phyloP scores from a whole-genome alignment of 2,797 vertebrate genomes.

The Urosaurus nigricauda region DNA sequence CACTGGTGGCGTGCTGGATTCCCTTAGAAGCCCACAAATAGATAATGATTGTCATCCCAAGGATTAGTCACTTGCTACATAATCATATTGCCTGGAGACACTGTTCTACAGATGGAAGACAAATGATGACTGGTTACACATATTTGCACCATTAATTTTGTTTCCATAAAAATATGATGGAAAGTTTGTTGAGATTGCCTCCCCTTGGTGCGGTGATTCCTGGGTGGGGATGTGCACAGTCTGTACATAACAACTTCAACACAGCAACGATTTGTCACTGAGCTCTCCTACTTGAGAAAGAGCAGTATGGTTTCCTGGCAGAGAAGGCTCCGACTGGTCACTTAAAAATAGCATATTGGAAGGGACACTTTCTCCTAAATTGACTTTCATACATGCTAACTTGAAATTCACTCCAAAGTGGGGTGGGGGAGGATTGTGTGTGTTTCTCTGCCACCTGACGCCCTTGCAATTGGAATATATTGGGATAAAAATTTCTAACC shows the following conservation, averaged over 20 bases:
- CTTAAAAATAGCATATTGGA: background rate
- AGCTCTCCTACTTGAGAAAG: background rate
- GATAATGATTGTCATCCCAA: background rate
- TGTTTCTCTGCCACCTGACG: background rate
- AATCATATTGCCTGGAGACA: background rate
- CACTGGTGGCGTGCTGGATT: no score
- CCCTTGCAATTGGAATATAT: no score
- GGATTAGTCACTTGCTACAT: background rate
- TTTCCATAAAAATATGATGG: background rate
- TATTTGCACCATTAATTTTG: background rate
- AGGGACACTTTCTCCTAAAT: background rate
- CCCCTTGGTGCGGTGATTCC: background rate
- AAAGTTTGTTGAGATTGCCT: background rate
- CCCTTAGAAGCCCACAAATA: no score
- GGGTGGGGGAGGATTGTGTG: background rate
- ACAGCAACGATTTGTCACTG: background rate
- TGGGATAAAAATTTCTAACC: background rate
- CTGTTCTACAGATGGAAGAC: background rate
- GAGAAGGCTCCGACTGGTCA: background rate
- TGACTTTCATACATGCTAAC: background rate
- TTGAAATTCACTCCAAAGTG: background rate
- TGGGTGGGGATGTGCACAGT: background rate
- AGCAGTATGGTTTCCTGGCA: background rate
- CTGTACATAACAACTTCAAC: background rate
- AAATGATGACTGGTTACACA: background rate